Evolutionary conservation across 2,113 vertebrate species (phyloP).

Genomic region (Sorex araneus): DNA sequence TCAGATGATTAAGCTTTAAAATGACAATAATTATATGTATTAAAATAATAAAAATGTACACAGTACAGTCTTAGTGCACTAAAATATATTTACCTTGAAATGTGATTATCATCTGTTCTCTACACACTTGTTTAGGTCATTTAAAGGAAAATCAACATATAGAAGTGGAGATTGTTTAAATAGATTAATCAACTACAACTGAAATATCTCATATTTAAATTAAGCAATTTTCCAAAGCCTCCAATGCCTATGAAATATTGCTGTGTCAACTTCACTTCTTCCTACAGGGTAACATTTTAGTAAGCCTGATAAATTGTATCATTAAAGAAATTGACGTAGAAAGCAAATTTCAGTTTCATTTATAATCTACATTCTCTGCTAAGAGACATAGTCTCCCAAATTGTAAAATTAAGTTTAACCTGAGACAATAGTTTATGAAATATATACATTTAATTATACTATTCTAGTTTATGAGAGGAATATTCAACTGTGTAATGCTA

Average conservation of each 20-base stretch:
- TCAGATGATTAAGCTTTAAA: conserved; percentile 3
- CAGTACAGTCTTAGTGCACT: background rate
- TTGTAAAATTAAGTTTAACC: conserved; percentile 60
- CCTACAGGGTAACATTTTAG: conserved; percentile 38
- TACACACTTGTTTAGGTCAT: conserved; percentile 21
- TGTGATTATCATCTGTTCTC: background rate
- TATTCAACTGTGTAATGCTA: too few relatives aligned
- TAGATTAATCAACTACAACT: conserved; percentile 48
- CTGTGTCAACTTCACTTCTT: conserved; percentile 39
- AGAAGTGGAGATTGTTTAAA: conserved; percentile 37
- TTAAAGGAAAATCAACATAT: background rate
- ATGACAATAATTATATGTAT: background rate
- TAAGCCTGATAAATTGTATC: conserved; percentile 62
- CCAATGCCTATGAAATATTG: background rate
- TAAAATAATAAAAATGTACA: conserved; percentile 6
- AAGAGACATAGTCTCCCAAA: background rate
- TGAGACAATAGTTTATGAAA: conserved; percentile 63
- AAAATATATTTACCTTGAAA: background rate
- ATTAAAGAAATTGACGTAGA: conserved; percentile 64
- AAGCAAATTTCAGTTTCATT: conserved; percentile 66
- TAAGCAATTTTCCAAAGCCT: conserved; percentile 48
- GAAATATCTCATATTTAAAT: conserved; percentile 59
- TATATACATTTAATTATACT: conserved; percentile 37
- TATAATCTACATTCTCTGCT: background rate
- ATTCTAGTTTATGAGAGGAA: background rate